Base-by-base conservation (phyloP, 2,797 vertebrate genomes). In the Karalla daura region DNA sequence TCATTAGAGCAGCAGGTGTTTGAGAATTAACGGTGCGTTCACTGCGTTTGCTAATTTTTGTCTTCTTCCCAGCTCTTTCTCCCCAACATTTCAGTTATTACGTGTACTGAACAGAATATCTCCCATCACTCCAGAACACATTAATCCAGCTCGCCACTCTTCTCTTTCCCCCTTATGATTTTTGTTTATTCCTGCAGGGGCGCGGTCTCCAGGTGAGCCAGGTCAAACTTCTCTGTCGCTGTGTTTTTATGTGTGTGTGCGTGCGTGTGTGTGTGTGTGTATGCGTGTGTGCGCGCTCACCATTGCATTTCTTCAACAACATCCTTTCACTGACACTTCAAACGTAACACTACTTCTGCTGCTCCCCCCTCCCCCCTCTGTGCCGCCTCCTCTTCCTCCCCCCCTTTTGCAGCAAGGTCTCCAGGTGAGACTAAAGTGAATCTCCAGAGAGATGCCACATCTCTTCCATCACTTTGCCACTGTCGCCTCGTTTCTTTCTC, bases 191-290 rank as follows among this genome's bases (percentile, higher is more conserved):
- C 21, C 70, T 70, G 2, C 59, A 91, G 90, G 89, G 35, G 86
- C 91, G 13, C 88, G 89, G 84, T 93, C 91, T 88, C 92, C 92
- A 93, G 92, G 92, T 93, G 89, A 92, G 91, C 84, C 79, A 74
- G 85, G 84, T 91, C 84, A 86, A 82, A 70, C 70, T 66, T 84
- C 47, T 71, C 50, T 63, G 47, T 80, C 43, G 24, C 2, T 39
- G 20, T 24, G 17, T 55, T 55, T 63, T 35, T 39, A 28, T 32
- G 28, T 83, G 33, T 55, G 5, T 71, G 25, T 62, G 18, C n/a
- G n/a, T n/a, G n/a, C n/a, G n/a, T 32, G 28, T 83, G 33, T 55
- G 5, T 71, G 25, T 62, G 18, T 39, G 20, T 24, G 17, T 55
- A 52, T 63, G 33, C 35, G 28, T 32, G 28, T 83, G 33, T 55